Evolutionary conservation across 2,888 invertebrate species (phyloP).

Genomic region (Vannuccia rotundouncinata): DNA sequence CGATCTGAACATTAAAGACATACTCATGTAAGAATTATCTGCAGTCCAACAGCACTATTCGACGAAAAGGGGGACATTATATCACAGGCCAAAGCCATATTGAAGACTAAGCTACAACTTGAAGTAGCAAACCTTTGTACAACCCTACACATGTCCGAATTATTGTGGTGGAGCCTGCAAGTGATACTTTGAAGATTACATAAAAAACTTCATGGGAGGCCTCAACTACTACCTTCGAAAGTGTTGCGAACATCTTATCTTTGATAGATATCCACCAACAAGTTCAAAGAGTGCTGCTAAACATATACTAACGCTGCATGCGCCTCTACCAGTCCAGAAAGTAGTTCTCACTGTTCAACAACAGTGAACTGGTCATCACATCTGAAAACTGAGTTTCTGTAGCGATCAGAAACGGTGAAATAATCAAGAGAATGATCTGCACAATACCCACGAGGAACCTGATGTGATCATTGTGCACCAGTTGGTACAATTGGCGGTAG

Average conservation of each 20-base stretch:
- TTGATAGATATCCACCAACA: constrained; percentile 22
- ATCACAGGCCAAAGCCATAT: too few species aligned
- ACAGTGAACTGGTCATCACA: constrained; percentile 17
- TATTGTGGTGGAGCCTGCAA: too few species aligned
- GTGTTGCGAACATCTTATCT: constrained; percentile 6
- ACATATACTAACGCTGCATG: constrained; percentile 2
- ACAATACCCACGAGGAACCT: constrained; percentile 3
- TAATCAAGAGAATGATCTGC: constrained; percentile 22
- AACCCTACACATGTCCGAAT: too few species aligned
- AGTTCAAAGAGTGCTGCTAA: constrained; percentile 3
- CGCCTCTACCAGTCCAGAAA: constrained; percentile 12
- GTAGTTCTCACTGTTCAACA: constrained; percentile 20
- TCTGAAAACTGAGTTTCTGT: background rate
- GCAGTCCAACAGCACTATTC: too few species aligned
- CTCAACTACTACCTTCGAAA: constrained; percentile 8
- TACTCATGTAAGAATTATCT: too few species aligned
- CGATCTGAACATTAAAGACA: too few species aligned
- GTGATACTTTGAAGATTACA: too few species aligned
- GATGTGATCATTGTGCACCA: constrained; percentile 17
- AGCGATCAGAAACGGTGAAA: background rate
- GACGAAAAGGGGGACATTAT: too few species aligned
- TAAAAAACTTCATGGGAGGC: constrained; percentile 1
- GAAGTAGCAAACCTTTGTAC: too few species aligned
- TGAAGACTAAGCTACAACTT: too few species aligned
- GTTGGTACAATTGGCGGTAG: background rate